Evolutionary conservation across 2,113 vertebrate genomes (phyloP).

Genomic region (Bufo bufo): DNA sequence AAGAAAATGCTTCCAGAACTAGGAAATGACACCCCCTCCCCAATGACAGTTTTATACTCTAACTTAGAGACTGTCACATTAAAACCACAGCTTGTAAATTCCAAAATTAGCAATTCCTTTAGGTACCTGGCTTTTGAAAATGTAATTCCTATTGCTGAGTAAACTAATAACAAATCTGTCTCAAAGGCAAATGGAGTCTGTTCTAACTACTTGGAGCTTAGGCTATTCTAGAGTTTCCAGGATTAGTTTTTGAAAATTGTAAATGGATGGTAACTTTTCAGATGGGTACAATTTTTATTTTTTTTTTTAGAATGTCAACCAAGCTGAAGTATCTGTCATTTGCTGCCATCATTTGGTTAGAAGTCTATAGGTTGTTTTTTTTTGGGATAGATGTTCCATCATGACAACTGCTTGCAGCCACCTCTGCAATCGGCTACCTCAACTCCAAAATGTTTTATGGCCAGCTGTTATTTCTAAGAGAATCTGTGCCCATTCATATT

Average conservation of each 20-base stretch:
- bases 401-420: background rate
- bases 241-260: background rate
- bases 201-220: background rate
- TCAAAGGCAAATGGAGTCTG: conserved; percentile 49
- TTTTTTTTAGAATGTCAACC: background rate
- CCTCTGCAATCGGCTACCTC: too few species aligned
- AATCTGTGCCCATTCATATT: too few species aligned
- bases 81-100: conserved; percentile 34
- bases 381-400: background rate
- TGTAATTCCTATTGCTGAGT: conserved; percentile 32
- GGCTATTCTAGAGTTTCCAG: background rate
- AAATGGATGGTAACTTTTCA: background rate
- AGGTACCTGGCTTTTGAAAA: conserved; percentile 51
- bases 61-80: conserved; percentile 13
- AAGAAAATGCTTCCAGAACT: conserved; percentile 42
- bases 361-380: background rate
- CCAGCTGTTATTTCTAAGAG: too few species aligned
- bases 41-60: conserved; percentile 51
- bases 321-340: background rate
- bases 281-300: background rate
- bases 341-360: background rate
- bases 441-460: too few species aligned
- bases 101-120: background rate
- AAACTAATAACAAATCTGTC: conserved; percentile 50
- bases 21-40: conserved; percentile 53